Base-by-base conservation (phyloP, 2,797 vertebrate genomes). In the Anableps anableps region DNA sequence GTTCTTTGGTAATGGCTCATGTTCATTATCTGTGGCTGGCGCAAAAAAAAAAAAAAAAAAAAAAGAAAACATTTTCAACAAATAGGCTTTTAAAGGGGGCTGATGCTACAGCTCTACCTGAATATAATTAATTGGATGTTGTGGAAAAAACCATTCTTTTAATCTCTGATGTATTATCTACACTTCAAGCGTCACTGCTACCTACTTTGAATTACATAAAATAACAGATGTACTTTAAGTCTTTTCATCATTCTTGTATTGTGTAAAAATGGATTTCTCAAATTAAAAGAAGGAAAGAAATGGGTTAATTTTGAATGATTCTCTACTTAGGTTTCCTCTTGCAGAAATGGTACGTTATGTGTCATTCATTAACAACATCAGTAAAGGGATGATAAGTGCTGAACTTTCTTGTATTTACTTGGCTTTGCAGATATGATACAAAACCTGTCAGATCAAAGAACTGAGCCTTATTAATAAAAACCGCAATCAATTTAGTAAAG, bases 191-290 rank as follows among this genome's bases (percentile, higher is more conserved):
- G 78, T 75, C 41, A 70, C 17, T 48, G 72, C 75, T 89, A 83
- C 76, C 86, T 89, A 82, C 86, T 91, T 89, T 82, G 80, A 80
- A 75, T 79, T 72, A 77, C 76, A 83, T 88, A 92, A 90, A 94
- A 93, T 90, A 95, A 91, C 84, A 83, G 82, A 86, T 91, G 84
- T 91, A 88, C 86, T 93, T 90, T 89, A 87, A 90, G 85, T 79
- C 55, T 72, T 90, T 78, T 93, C 93, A 94, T 95, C 74, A 82
- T 64, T 95, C 74, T 82, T 64, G 66, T 88, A 48, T 85, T 11
- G 55, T 80, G 87, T 89, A 73, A 60, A 58, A 83, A 58, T 11
- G 13, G 72, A 85, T 88, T 76, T 82, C 66, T 89, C 55, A 17
- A 21, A 80, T 81, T 86, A 88, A 86, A 79, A 79, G 72, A 86